phyloP scores from a whole-genome alignment of 1,140 invertebrate species.

The Cataglyphis hispanica region DNA sequence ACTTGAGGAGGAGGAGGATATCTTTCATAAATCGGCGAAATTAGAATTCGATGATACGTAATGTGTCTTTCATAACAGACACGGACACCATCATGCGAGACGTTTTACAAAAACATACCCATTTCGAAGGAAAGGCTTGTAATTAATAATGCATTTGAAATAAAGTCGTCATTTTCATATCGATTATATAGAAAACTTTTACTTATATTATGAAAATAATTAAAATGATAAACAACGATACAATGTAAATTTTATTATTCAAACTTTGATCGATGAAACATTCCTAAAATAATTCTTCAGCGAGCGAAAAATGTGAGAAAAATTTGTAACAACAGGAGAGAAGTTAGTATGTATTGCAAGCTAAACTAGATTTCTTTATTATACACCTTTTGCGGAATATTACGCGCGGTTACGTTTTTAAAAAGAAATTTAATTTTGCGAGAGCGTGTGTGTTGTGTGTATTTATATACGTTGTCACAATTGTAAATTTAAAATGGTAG shows the following conservation, averaged over 20 bases:
- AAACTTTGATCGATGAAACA: not conserved
- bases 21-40: slow-evolving; percentile 47
- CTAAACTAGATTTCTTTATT: slow-evolving; percentile 31
- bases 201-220: not conserved
- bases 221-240: not conserved
- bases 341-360: not conserved
- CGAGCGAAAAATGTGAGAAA: not conserved
- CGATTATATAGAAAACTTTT: not conserved
- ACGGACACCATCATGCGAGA: slow-evolving; percentile 28
- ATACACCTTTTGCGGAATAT: not conserved
- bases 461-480: not conserved
- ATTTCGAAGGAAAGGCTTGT: not conserved
- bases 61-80: slow-evolving; percentile 55
- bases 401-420: not conserved
- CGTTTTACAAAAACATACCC: slow-evolving; percentile 44
- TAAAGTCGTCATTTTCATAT: not conserved
- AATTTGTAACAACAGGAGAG: not conserved
- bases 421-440: slow-evolving; percentile 33
- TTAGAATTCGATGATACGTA: slow-evolving; percentile 69
- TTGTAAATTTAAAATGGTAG: slow-evolving; percentile 24
- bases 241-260: not conserved
- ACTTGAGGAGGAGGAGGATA: slow-evolving; percentile 30
- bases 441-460: not conserved
- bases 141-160: not conserved
- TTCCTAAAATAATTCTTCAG: slow-evolving; percentile 12